Conservation (phyloP, 1,140 invertebrate species). For the fruit fly (Drosophila melanogaster) region DNA sequence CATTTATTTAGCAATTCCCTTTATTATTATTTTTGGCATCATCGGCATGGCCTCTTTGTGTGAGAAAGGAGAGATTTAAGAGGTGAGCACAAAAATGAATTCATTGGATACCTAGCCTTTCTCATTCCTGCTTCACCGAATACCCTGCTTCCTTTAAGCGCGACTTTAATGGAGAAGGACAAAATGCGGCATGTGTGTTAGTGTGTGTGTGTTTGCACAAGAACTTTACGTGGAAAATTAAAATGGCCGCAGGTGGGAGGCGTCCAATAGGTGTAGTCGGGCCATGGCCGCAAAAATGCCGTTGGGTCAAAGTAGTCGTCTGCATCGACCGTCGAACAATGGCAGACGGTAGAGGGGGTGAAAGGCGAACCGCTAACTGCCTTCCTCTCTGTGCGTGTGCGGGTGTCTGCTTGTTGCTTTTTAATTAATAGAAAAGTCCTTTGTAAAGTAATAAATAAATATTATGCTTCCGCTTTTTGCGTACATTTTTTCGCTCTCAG, state of each 20-base stretch:
- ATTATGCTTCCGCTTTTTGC: constrained; percentile 80
- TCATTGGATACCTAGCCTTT: constrained; percentile 33
- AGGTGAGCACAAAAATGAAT: constrained; percentile 53
- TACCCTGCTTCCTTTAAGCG: constrained; percentile 45
- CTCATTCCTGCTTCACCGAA: background rate
- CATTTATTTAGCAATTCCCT: constrained; percentile 82
- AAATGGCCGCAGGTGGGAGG: constrained; percentile 77
- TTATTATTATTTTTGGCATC: constrained; percentile 76
- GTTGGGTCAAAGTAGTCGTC: constrained; percentile 49
- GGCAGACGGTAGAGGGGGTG: constrained; percentile 8
- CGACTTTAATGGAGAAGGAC: constrained; percentile 58
- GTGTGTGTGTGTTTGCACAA: constrained; percentile 64
- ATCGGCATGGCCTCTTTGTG: constrained; percentile 53
- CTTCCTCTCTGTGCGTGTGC: constrained; percentile 14
- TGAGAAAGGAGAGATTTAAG: constrained; percentile 63
- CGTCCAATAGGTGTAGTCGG: constrained; percentile 35
- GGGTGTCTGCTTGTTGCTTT: constrained; percentile 79
- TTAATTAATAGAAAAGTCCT: constrained; percentile 85
- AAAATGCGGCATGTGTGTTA: constrained; percentile 33
- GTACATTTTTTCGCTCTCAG: constrained; percentile 60
- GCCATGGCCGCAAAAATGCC: constrained; percentile 53
- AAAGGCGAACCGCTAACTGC: constrained; percentile 13
- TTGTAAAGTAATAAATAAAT: constrained; percentile 85
- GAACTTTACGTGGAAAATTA: constrained; percentile 80
- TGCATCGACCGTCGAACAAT: constrained; percentile 33